Evolutionary conservation across 2,797 vertebrate genomes (phyloP).

Genomic region (Hypotaenidia okinawae): DNA sequence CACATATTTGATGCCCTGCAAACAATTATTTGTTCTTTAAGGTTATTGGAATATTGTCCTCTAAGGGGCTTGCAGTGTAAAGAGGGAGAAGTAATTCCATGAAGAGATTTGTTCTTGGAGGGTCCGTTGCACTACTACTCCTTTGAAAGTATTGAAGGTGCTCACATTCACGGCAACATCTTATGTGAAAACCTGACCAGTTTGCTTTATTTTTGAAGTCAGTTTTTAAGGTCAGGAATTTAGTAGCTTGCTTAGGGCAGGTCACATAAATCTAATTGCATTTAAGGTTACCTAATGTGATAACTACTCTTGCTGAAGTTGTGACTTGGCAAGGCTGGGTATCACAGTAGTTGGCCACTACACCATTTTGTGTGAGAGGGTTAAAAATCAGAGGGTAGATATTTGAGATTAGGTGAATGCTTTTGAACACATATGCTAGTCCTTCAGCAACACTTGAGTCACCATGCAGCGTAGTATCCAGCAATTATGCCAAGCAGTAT

Average conservation of each 20-base stretch:
- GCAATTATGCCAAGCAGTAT: neutral
- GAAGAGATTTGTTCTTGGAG: neutral
- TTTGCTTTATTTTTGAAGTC: slow-evolving; percentile 53
- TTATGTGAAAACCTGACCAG: slow-evolving; percentile 3
- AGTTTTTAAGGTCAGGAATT: slow-evolving; percentile 54
- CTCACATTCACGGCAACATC: neutral
- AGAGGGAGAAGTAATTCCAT: neutral
- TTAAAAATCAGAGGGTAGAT: neutral
- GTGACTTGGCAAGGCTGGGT: slow-evolving; percentile 3
- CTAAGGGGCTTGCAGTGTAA: neutral
- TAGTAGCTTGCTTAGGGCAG: neutral
- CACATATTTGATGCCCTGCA: neutral
- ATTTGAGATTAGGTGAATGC: neutral
- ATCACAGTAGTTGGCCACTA: neutral
- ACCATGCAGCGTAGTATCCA: neutral
- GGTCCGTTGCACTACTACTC: neutral
- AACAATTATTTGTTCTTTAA: neutral
- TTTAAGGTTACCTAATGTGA: slow-evolving; percentile 19
- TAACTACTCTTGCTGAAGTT: slow-evolving; percentile 1
- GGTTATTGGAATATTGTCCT: neutral
- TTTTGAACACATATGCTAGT: neutral
- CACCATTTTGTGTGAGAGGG: neutral
- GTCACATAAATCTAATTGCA: neutral
- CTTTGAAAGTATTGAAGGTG: neutral
- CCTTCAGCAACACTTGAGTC: neutral